Conservation (phyloP, 2,888 invertebrate genomes). For the Drosophila vallismaia region DNA sequence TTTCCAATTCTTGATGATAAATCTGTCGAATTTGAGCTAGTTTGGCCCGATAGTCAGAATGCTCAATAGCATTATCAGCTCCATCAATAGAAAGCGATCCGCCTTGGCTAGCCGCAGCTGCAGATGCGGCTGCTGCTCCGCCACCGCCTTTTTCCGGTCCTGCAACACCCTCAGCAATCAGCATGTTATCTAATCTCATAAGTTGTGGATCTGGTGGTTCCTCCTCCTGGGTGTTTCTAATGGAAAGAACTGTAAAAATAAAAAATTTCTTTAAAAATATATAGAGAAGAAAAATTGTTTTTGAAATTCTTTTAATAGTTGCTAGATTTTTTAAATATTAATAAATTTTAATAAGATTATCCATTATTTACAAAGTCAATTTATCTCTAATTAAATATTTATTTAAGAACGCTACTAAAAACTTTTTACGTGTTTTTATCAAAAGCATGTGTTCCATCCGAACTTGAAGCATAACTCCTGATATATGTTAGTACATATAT, state of each 20-base stretch:
- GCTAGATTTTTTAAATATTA: no score
- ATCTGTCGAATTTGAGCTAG: slow-evolving; percentile 99
- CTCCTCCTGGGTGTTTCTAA: slow-evolving; percentile 98
- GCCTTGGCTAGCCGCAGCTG: slow-evolving; percentile 92
- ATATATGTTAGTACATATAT: no score
- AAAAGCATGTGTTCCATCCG: no score
- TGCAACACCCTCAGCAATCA: slow-evolving; percentile 98
- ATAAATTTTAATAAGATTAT: no score
- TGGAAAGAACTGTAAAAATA: slow-evolving; percentile 90
- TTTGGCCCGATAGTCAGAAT: slow-evolving; percentile 99
- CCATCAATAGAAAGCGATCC: slow-evolving; percentile 84
- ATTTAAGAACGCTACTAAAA: no score
- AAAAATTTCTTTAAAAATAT: not conserved
- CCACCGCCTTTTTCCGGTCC: slow-evolving; percentile 97
- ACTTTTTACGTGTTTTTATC: no score
- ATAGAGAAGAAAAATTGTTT: not conserved
- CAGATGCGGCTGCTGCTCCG: slow-evolving; percentile 94
- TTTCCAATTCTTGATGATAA: slow-evolving; percentile 99
- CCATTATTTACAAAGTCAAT: no score
- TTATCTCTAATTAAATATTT: no score
- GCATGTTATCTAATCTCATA: slow-evolving; percentile 99
- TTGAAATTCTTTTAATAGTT: no score
- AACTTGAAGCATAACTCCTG: no score
- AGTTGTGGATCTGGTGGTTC: slow-evolving; percentile 99
- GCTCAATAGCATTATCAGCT: slow-evolving; percentile 98